Evolutionary conservation across 2,888 invertebrate genomes (phyloP).

Genomic region (Drosophila ustulata): DNA sequence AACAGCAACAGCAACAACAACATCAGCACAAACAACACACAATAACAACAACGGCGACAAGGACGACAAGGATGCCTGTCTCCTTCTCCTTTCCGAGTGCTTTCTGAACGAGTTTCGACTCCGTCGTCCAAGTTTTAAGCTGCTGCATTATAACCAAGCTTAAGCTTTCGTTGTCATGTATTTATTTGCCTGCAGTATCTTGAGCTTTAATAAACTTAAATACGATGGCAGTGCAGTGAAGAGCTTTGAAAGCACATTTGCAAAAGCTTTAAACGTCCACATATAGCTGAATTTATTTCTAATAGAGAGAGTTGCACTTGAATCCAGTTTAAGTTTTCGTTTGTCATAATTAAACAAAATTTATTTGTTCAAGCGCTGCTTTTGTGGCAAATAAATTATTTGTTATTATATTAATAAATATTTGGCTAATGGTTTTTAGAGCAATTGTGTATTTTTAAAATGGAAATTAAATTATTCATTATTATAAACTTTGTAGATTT

Average conservation of each 20-base stretch:
- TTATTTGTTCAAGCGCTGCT: no score
- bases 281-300: no score
- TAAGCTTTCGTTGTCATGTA: not conserved
- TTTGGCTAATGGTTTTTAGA: no score
- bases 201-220: not conserved
- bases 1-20: conserved; percentile 17
- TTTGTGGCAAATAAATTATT: no score
- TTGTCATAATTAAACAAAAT: no score
- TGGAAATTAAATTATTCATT: no score
- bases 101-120: conserved; percentile 3
- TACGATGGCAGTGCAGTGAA: not conserved
- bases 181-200: not conserved
- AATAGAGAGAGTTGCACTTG: no score
- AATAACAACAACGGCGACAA: conserved; percentile 1
- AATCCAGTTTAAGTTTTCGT: no score
- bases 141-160: not conserved
- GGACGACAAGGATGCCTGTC: conserved; percentile 2
- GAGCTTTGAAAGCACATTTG: no score
- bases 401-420: no score
- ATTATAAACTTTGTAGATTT: no score
- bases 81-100: not conserved
- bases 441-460: no score
- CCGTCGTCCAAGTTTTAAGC: not conserved
- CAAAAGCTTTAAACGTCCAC: not conserved
- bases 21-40: not conserved